These are phyloP conservation scores for Steatocranus sp. DNA, from an alignment of 2,797 vertebrate species.

Conservation along the genomic window DNA sequence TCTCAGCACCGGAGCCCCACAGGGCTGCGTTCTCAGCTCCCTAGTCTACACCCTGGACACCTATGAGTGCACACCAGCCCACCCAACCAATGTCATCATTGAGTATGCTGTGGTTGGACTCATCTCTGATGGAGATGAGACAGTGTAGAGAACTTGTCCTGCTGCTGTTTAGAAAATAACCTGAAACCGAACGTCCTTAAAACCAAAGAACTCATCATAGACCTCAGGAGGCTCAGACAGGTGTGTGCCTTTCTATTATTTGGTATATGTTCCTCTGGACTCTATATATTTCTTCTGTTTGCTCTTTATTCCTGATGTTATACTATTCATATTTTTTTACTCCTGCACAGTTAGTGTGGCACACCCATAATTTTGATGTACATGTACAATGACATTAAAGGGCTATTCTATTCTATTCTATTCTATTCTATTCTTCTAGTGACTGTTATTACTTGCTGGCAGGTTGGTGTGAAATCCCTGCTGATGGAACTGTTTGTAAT, in stretches of 20 bases:
- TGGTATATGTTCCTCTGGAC: not conserved
- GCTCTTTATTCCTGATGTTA: not conserved
- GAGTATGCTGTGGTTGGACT: not conserved
- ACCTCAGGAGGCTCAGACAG: not conserved
- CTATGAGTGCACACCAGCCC: not conserved
- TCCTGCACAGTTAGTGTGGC: not conserved
- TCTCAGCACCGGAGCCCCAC: not conserved
- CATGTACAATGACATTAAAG: not conserved
- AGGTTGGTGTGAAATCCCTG: not conserved
- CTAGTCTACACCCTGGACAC: fast-evolving
- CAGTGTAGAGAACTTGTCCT: not conserved
- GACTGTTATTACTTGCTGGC: not conserved
- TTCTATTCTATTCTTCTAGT: not conserved
- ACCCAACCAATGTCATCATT: not conserved
- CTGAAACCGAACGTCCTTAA: not conserved
- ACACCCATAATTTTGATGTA: not conserved
- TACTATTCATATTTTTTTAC: not conserved
- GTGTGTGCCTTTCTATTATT: not conserved
- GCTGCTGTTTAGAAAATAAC: not conserved
- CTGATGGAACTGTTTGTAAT: not conserved
- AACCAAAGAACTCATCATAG: not conserved
- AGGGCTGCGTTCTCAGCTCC: not conserved
- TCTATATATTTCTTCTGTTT: not conserved
- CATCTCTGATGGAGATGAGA: not conserved
- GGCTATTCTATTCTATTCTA: not conserved